A percentile compares a stretch with the other conserved stretches of the same genome.
Conservation (phyloP, 1,140 invertebrate genomes). For the Rhopalosiphum maidis region DNA sequence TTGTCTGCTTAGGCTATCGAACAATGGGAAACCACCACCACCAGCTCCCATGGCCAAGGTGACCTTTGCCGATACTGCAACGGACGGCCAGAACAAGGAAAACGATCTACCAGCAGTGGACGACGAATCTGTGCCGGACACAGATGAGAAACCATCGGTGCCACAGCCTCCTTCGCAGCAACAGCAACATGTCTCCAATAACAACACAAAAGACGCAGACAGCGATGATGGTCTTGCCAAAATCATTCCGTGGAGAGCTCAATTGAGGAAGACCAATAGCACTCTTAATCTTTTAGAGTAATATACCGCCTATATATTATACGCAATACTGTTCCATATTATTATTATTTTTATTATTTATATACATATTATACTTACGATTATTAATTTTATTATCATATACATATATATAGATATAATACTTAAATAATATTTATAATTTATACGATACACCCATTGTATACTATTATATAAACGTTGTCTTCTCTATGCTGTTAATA, state of each 20-base stretch:
- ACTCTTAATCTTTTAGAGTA: conserved; percentile 77
- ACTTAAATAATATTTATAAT: conserved; percentile 39
- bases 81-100: conserved; percentile 63
- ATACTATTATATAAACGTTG: not conserved
- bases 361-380: not conserved
- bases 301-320: not conserved
- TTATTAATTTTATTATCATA: conserved; percentile 44
- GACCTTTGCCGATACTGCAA: conserved; percentile 42
- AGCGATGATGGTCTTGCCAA: conserved; percentile 68
- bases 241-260: conserved; percentile 86
- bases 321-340: conserved; percentile 37
- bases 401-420: not conserved
- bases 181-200: not conserved
- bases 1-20: not conserved
- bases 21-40: not conserved
- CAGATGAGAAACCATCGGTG: conserved; percentile 59
- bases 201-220: conserved; percentile 62
- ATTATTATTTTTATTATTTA: conserved; percentile 52
- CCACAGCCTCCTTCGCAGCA: not conserved
- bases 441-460: conserved; percentile 26
- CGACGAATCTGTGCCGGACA: conserved; percentile 43
- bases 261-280: conserved; percentile 86
- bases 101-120: conserved; percentile 60
- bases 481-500: conserved; percentile 48
- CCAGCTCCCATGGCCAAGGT: not conserved